Conservation (phyloP, 2,113 vertebrate species). For the Leiothrix lutea region DNA sequence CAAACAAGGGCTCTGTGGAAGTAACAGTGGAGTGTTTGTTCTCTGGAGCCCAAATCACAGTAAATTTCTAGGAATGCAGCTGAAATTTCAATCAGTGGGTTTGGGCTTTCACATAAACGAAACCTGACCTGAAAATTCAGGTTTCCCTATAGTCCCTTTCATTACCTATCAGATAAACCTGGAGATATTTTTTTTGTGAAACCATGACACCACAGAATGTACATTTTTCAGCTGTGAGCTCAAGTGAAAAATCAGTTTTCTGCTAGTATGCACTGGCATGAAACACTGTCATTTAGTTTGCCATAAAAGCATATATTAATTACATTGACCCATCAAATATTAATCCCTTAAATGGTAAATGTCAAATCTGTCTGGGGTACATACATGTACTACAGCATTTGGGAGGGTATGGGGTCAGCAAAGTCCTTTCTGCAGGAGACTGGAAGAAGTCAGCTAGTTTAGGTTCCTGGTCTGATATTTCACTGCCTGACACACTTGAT, state of each 20-base stretch:
- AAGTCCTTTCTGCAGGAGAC: neutral
- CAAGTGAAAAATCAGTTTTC: neutral
- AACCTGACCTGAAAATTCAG: conserved; percentile 51
- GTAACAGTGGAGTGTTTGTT: conserved; percentile 48
- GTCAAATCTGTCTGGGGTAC: neutral
- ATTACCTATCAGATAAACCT: conserved; percentile 9
- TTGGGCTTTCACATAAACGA: conserved; percentile 30
- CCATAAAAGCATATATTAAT: neutral
- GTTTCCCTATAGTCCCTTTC: neutral
- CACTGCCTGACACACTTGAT: neutral
- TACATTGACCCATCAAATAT: neutral
- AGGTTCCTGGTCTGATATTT: neutral
- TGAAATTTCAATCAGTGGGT: conserved; percentile 34
- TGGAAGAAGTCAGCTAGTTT: neutral
- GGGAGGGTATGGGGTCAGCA: neutral
- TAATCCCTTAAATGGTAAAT: neutral
- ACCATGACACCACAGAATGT: conserved; percentile 5
- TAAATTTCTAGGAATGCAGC: conserved; percentile 49
- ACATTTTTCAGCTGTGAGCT: neutral
- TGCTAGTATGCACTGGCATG: neutral
- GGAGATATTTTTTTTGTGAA: neutral
- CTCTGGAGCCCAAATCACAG: conserved; percentile 18
- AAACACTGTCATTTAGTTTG: neutral
- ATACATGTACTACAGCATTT: neutral
- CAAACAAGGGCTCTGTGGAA: neutral